Percentiles rank a stretch among this genome's conserved stretches.
These are phyloP conservation scores for Bolinopsis microptera DNA, from an alignment of 37 sponge, comb jelly and placozoan genomes.

Conservation along the genomic window DNA sequence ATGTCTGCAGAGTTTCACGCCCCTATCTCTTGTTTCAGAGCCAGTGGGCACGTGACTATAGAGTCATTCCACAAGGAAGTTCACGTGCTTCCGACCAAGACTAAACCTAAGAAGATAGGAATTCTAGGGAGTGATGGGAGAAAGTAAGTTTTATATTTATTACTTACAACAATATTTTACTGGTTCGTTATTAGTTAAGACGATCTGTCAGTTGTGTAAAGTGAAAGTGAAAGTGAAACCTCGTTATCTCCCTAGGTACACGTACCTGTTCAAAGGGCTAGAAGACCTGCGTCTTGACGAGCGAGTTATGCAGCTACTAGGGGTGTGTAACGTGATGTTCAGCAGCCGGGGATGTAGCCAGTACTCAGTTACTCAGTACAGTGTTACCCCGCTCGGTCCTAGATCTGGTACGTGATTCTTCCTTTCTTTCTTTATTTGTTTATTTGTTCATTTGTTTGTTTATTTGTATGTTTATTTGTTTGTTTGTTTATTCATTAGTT, in stretches of 20 bases:
- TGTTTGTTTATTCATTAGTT: not conserved
- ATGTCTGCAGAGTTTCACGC: too few relatives aligned
- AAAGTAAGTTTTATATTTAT: conserved; percentile 51
- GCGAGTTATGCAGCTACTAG: conserved; percentile 97
- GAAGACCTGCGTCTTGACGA: conserved; percentile 98
- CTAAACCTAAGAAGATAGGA: conserved; percentile 96
- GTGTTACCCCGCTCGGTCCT: conserved; percentile 94
- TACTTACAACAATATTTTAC: too few relatives aligned
- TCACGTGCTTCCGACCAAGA: conserved; percentile 92
- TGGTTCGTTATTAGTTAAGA: not conserved
- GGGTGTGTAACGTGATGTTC: conserved; percentile 93
- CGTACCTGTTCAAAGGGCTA: conserved; percentile 91
- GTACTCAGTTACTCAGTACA: conserved; percentile 86
- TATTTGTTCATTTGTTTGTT: not conserved
- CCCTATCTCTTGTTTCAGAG: not conserved
- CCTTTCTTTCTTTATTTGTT: not conserved
- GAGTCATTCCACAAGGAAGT: conserved; percentile 75
- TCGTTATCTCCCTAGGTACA: conserved; percentile 71
- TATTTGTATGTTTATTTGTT: not conserved
- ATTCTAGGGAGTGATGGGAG: conserved; percentile 95
- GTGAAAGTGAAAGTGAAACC: not conserved
- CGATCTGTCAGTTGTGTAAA: not conserved
- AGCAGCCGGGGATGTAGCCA: conserved; percentile 66
- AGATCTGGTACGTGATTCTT: conserved; percentile 71
- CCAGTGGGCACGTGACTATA: conserved; percentile 59